These are phyloP conservation scores for Oreonectes daqikongensis DNA, from an alignment of 2,797 vertebrate genomes.

Conservation along the genomic window DNA sequence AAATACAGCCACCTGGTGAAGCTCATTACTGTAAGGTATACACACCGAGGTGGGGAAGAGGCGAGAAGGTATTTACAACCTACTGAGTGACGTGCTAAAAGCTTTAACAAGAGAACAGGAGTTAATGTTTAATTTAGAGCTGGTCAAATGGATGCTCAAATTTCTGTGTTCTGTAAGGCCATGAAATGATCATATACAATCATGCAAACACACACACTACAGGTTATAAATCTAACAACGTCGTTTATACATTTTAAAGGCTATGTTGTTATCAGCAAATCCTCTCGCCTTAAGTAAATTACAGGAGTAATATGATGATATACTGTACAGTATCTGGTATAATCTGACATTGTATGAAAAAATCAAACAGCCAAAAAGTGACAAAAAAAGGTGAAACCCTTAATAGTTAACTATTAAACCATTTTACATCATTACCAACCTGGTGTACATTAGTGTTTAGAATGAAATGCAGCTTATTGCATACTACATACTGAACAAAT, in stretches of 20 bases:
- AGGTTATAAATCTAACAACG: not conserved
- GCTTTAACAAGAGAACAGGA: conserved; percentile 45
- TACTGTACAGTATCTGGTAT: not conserved
- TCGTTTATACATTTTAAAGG: conserved; percentile 5
- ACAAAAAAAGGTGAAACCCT: not conserved
- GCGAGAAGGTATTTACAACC: conserved; percentile 61
- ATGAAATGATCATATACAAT: conserved; percentile 28
- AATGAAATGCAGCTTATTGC: not conserved
- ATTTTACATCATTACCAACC: not conserved
- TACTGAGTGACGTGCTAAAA: conserved; percentile 60
- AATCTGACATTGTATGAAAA: not conserved
- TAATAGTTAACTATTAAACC: not conserved
- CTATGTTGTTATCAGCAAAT: not conserved
- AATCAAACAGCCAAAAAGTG: not conserved
- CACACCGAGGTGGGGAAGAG: conserved; percentile 14
- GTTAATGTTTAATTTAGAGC: conserved; percentile 70
- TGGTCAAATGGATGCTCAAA: conserved; percentile 46
- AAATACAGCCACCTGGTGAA: conserved; percentile 8
- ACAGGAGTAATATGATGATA: not conserved
- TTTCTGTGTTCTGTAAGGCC: conserved; percentile 27
- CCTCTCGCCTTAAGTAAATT: not conserved
- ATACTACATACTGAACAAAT: not conserved
- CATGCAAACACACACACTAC: no score
- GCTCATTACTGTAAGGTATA: conserved; percentile 41
- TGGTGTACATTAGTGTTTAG: not conserved